Base-by-base conservation (phyloP, 1,140 invertebrate genomes). In the Asobara japonica region DNA sequence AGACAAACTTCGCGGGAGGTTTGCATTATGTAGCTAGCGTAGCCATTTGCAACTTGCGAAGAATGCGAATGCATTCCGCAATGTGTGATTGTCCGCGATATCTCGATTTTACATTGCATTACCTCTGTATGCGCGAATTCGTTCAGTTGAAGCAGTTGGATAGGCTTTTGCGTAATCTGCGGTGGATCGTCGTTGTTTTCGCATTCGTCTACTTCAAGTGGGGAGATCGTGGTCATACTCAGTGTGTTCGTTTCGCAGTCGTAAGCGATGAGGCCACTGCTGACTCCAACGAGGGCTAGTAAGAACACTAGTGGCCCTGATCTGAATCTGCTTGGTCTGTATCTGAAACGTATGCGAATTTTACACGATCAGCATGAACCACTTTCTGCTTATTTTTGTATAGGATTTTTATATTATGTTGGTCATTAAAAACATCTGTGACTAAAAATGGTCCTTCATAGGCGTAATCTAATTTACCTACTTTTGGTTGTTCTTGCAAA, bases 401-500 rank as follows among this genome's bases (percentile, higher is more conserved):
- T n/a, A 36, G 11, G 5, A 36, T 36, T 36, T 36, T 11, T 36
- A 36, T 11, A 36, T 36, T 36, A n/a, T n/a, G n/a, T n/a, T n/a
- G n/a, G n/a, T n/a, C n/a, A n/a, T n/a, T n/a, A n/a, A n/a, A n/a
- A n/a, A 36, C 31, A 36, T 36, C 31, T 36, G 31, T 36, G 11
- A 36, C 11, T 36, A 36, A 36, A 36, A 6, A 36, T 36, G 31
- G 31, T 36, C 31, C 31, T 6, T 5, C 11, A 56, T 56, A 56
- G 5, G 48, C 48, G 31, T 36, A 36, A 36, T 36, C 31, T 36
- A 36, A 36, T 36, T 36, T 36, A 5, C 31, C 31, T 6, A 6
- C 31, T 36, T 36, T 36, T 11, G 31, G 31, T 66, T 73, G 56
- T 41, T 77, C 69, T 67, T 36, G 5, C 7, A 77, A 22, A 67